These are phyloP conservation scores for Lepidurus packardi DNA, from an alignment of 1,140 invertebrate species.

Conservation along the genomic window DNA sequence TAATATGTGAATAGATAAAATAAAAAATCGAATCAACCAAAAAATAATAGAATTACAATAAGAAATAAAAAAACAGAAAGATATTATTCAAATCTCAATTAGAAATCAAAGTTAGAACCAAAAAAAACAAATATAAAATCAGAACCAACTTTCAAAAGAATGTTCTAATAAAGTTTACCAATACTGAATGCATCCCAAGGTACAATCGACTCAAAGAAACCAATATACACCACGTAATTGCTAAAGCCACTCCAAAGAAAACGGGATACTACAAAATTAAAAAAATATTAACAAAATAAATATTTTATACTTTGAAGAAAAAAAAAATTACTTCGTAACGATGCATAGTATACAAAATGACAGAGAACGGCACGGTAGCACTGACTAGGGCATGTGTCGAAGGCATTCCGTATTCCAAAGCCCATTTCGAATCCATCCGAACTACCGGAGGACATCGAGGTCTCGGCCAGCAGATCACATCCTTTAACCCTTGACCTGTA, in stretches of 20 bases:
- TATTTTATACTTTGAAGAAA: conserved; percentile 25
- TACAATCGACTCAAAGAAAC: conserved; percentile 81
- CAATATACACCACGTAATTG: conserved; percentile 59
- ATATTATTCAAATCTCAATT: conserved; percentile 20
- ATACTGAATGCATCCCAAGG: conserved; percentile 84
- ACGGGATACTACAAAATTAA: conserved; percentile 50
- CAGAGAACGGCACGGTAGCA: conserved; percentile 75
- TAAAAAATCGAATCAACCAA: background rate
- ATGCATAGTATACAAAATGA: conserved; percentile 69
- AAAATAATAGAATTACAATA: conserved; percentile 25
- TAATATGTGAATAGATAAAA: background rate
- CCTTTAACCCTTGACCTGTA: conserved; percentile 77
- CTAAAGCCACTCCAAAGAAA: conserved; percentile 45
- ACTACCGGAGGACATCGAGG: conserved; percentile 73
- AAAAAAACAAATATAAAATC: background rate
- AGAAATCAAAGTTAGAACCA: background rate
- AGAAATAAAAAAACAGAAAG: conserved; percentile 7
- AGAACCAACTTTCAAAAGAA: background rate
- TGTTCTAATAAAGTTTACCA: conserved; percentile 52
- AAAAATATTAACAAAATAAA: conserved; percentile 29
- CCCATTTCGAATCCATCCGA: conserved; percentile 76
- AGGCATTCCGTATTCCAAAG: conserved; percentile 86
- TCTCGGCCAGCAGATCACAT: conserved; percentile 75
- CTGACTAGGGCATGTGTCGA: conserved; percentile 90
- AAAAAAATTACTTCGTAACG: conserved; percentile 61